Conservation (phyloP, 2,888 invertebrate species). For the Hartigia nigra region DNA sequence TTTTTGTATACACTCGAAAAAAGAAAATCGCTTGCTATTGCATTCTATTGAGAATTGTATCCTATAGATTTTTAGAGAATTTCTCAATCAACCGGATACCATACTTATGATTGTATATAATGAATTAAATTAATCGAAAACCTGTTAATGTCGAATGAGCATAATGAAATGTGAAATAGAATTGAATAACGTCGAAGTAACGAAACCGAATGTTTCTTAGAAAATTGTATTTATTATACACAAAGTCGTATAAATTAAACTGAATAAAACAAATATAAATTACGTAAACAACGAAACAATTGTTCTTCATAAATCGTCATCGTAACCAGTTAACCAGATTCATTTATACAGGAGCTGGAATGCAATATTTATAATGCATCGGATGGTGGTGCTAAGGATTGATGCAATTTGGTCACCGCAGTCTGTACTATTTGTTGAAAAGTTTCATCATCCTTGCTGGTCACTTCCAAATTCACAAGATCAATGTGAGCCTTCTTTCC, state of each 20-base stretch:
- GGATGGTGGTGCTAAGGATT: slow-evolving; percentile 77
- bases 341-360: not conserved
- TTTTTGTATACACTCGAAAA: not conserved
- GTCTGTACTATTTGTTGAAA: slow-evolving; percentile 87
- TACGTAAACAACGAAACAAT: not conserved
- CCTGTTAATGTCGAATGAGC: slow-evolving; percentile 10
- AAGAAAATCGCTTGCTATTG: not conserved
- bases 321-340: not conserved
- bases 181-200: not conserved
- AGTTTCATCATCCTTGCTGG: slow-evolving; percentile 82
- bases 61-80: not conserved
- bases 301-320: slow-evolving; percentile 15
- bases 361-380: slow-evolving; percentile 44
- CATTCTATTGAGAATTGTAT: not conserved
- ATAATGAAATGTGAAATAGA: not conserved
- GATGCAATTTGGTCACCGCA: slow-evolving; percentile 85
- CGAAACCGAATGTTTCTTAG: slow-evolving; percentile 10
- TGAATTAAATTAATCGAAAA: slow-evolving; percentile 11
- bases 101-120: not conserved
- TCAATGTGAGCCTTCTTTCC: slow-evolving; percentile 89
- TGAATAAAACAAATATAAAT: not conserved
- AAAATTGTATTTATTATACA: slow-evolving; percentile 22
- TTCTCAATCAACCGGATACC: not conserved
- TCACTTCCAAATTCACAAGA: slow-evolving; percentile 82
- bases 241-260: slow-evolving; percentile 9